Percentiles rank a stretch among this genome's conserved stretches.
phyloP scores from a whole-genome alignment of 2,888 invertebrate species.

The Drepanosiphum platanoidis region DNA sequence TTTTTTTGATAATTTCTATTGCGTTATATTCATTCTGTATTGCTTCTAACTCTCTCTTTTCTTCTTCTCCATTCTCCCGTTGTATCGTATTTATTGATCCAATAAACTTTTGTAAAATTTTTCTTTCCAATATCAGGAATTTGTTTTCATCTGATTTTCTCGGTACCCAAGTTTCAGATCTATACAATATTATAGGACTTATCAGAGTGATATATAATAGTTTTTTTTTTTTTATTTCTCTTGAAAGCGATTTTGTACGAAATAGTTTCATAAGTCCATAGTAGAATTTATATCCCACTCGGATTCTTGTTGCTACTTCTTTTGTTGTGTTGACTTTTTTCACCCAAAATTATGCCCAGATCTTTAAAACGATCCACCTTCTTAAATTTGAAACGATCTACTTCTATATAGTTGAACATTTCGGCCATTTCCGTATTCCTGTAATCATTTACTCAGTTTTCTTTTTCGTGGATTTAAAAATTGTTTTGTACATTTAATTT shows the following conservation, averaged over 20 bases:
- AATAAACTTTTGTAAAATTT: slow-evolving; percentile 6
- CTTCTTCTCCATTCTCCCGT: slow-evolving; percentile 28
- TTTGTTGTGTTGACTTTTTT: slow-evolving; percentile 10
- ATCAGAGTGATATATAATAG: background rate
- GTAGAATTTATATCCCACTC: background rate
- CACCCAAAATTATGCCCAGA: slow-evolving; percentile 17
- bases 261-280: slow-evolving; percentile 11
- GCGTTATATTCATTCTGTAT: background rate
- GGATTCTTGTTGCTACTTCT: slow-evolving; percentile 8
- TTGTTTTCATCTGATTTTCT: slow-evolving; percentile 30
- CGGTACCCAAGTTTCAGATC: slow-evolving; percentile 10
- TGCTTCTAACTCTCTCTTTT: slow-evolving; percentile 3
- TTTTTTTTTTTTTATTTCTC: slow-evolving; percentile 3
- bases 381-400: background rate
- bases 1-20: background rate
- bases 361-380: slow-evolving; percentile 20
- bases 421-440: slow-evolving; percentile 22
- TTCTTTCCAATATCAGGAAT: background rate
- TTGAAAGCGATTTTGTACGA: background rate
- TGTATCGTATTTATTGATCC: background rate
- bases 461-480: background rate
- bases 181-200: slow-evolving; percentile 14
- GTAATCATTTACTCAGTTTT: slow-evolving; percentile 13
- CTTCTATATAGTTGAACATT: background rate
- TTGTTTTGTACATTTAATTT: slow-evolving; percentile 10